Base-by-base conservation (phyloP, 2,888 invertebrate species). In the Lepidocyrtoides sp. region DNA sequence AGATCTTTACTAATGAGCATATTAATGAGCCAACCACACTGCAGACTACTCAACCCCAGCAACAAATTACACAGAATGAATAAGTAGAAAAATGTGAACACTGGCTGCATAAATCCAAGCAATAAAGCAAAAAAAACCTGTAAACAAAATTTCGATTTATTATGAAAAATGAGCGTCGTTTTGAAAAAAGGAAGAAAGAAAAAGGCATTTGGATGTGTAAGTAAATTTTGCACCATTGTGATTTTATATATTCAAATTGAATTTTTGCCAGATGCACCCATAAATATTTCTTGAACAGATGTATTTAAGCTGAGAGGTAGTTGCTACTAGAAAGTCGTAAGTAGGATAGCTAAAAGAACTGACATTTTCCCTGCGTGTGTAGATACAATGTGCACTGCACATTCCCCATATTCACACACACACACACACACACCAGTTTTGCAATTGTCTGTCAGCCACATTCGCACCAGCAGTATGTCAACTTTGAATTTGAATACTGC, bases 211-310 rank as follows among this genome's bases (percentile, higher is more conserved):
- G 32, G 8, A 44, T 75, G 1, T 36, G 20, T 23, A 41, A 8
- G 23, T 29, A 84, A 63, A 84, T 63, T 77, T 77, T 84, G 82
- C 84, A 84, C 84, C 66, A 69, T 77, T 86, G 77, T 66, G 66
- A 66, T 66, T 66, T 66, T 66, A 66, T 54, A 3, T 51, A 66
- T 63, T 86, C 60, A 17, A 44, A 26, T 60, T 87, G 86, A 87
- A 83, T 26, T 77, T 77, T 51, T 88, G 88, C 81, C 88, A 88
- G 81, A 81, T 88, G 88, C 66, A 88, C 88, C 88, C 79, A 88
- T 81, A 88, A 79, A 88, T 81, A 79, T 57, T 54, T 79, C 54
- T 79, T 41, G 72, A 41, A 20, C 72, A 72, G 44, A 72, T 72
- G 44, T 72, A 72, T 36, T 36, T 36, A 36, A 36, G 7, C 36